Base-by-base conservation (phyloP, 2,888 invertebrate genomes). In the Drosophila buzzatii region DNA sequence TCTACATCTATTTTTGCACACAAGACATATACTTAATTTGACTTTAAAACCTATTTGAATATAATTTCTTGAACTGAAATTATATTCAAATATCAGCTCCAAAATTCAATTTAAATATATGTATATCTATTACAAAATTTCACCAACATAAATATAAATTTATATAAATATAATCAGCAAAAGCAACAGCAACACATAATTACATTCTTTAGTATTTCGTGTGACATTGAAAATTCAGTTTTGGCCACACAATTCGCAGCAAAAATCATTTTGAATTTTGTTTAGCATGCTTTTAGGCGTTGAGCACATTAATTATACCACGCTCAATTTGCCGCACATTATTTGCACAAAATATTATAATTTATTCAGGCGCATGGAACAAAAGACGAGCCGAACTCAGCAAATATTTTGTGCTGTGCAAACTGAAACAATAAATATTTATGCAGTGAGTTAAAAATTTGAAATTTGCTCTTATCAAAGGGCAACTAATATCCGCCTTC, bases 401-500 rank as follows among this genome's bases (percentile, higher is more conserved):
- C 33, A 53, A 44, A 55, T 55, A 53, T 60, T 61, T 16, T 14
- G 58, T 14, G 52, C 3, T 31, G 9, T 31, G 9, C 20, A 27
- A 27, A 3, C n/a, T 55, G 20, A 41, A 27, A 41, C 27, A 27
- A n/a, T 27, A 55, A 55, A 55, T 55, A 41, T 39, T 39, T 31
- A 41, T 55, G 41, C 55, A 41, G 39, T 39, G 39, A 7, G 41
- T 23, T 27, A 55, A 53, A 23, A 37, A 14, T 1, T 31, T 12
- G 10, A 33, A 52, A 35, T 4, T 31, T 5, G 49, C n/a, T 33
- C 44, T 18, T 35, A 39, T 71, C 44, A 41, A 41, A 18, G 3
- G 4, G 9, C 16, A 72, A 18, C 62, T 65, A 72, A 76, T 76
- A 76, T 76, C 76, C 76, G 57, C 27, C 49, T 47, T 35, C 37